A percentile compares a stretch with the other conserved stretches of the same genome.
These are phyloP conservation scores for Neofelis nebulosa DNA, from an alignment of 2,113 vertebrate species.

Conservation along the genomic window DNA sequence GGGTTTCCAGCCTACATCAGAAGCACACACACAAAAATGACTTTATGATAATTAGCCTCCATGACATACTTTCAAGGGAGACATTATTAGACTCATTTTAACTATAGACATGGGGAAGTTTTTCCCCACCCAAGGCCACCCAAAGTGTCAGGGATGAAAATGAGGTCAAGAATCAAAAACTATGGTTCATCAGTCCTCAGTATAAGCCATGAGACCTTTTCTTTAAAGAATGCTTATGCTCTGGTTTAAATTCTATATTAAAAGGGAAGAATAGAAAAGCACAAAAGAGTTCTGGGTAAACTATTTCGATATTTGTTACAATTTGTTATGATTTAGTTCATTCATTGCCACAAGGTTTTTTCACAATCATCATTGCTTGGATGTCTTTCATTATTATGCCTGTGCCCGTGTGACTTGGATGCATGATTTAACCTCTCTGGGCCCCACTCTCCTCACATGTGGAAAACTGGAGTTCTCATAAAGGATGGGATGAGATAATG, in stretches of 20 bases:
- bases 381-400: neutral
- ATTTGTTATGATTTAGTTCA: neutral
- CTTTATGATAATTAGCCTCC: constrained; percentile 63
- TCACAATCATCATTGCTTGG: neutral
- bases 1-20: constrained; percentile 59
- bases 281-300: neutral
- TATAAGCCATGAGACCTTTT: constrained; percentile 6
- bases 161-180: constrained; percentile 47
- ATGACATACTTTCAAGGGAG: constrained; percentile 47
- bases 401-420: neutral
- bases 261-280: neutral
- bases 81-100: constrained; percentile 62
- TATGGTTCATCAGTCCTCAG: neutral
- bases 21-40: constrained; percentile 33
- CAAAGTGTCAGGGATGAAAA: constrained; percentile 67
- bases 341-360: neutral
- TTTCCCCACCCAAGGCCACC: constrained; percentile 63
- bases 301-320: neutral
- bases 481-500: neutral
- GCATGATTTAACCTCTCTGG: neutral
- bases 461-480: neutral
- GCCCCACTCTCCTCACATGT: neutral
- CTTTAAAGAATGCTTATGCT: neutral
- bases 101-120: constrained; percentile 53
- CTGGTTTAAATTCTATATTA: neutral